Evolutionary conservation across 2,113 vertebrate genomes (phyloP).

Genomic region (Passerina amoena): DNA sequence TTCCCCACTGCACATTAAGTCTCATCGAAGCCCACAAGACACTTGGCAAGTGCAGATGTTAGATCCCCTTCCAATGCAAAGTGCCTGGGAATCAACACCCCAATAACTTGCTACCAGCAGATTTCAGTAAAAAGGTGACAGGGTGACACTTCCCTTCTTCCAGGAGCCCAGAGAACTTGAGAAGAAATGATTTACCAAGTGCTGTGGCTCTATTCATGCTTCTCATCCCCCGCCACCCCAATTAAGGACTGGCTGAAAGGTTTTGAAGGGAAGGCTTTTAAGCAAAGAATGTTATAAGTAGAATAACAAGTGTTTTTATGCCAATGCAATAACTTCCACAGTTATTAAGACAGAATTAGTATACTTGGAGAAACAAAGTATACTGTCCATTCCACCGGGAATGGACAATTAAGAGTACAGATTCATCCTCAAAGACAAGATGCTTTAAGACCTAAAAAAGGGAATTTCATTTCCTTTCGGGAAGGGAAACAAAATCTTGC

Average conservation of each 20-base stretch:
- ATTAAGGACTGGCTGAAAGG: not conserved
- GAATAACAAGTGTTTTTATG: not conserved
- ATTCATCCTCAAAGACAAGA: constrained; percentile 48
- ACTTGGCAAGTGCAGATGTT: not conserved
- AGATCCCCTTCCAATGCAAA: not conserved
- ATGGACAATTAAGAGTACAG: not conserved
- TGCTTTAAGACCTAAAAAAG: not conserved
- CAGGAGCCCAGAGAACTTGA: not conserved
- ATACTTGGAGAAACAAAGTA: not conserved
- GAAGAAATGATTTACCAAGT: not conserved
- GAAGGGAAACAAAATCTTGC: too few species aligned
- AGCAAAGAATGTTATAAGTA: not conserved
- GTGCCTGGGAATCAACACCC: not conserved
- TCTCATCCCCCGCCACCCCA: not conserved
- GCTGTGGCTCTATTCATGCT: not conserved
- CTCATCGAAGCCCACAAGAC: not conserved
- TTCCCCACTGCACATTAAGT: not conserved
- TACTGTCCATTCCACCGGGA: not conserved
- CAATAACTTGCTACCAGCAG: not conserved
- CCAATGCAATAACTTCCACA: not conserved
- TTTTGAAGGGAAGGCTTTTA: not conserved
- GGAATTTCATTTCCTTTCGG: too few species aligned
- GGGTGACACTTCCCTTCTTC: not conserved
- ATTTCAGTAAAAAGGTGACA: not conserved
- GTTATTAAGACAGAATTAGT: not conserved